Percentiles rank a stretch among this genome's conserved stretches.
phyloP scores from a whole-genome alignment of 1,140 invertebrate genomes.

The Plutomurus gul region DNA sequence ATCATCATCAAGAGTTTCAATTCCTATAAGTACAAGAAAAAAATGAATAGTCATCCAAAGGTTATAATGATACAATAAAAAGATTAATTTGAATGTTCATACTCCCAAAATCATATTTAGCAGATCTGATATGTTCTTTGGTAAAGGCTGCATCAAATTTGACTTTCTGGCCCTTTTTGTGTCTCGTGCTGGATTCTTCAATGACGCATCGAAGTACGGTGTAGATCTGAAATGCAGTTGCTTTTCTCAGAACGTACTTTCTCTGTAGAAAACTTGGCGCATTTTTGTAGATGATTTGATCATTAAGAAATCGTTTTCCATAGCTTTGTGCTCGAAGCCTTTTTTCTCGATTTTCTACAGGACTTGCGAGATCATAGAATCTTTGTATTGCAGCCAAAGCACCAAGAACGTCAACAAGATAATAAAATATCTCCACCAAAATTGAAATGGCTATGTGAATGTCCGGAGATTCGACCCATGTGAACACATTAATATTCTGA shows the following conservation, averaged over 20 bases:
- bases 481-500: neutral
- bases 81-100: too few species aligned
- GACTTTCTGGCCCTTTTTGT: neutral
- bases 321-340: neutral
- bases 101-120: neutral
- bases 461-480: too few species aligned
- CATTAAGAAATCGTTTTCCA: slow-evolving; percentile 29
- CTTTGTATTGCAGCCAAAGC: neutral
- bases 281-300: slow-evolving; percentile 37
- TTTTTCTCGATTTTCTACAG: neutral
- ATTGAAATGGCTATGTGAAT: neutral
- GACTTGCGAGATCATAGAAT: neutral
- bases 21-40: too few species aligned
- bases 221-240: slow-evolving; percentile 35
- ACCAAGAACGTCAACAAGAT: neutral
- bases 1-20: too few species aligned
- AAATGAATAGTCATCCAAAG: too few species aligned
- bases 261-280: slow-evolving; percentile 25
- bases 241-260: slow-evolving; percentile 33
- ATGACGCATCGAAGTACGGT: neutral
- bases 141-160: neutral
- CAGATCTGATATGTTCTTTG: neutral
- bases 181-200: neutral
- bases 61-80: too few species aligned
- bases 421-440: neutral